phyloP scores from a whole-genome alignment of 2,888 invertebrate species.

The Caenorhabditis plicata region DNA sequence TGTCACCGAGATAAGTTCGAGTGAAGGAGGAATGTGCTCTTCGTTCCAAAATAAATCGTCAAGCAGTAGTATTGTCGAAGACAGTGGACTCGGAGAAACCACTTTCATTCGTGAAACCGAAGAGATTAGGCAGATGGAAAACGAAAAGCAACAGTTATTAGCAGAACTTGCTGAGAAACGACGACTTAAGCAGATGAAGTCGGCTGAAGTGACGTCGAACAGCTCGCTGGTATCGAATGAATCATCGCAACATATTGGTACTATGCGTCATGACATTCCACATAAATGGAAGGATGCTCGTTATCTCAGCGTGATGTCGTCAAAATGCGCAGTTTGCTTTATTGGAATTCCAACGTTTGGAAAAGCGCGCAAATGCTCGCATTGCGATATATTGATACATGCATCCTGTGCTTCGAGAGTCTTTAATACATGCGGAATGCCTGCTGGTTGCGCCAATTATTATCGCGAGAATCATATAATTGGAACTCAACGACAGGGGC shows the following conservation, averaged over 20 bases:
- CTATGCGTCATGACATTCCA: slow-evolving; percentile 44
- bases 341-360: slow-evolving; percentile 33
- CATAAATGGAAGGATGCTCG: slow-evolving; percentile 46
- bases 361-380: slow-evolving; percentile 29
- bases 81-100: no score
- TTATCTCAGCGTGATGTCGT: slow-evolving; percentile 26
- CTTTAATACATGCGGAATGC: slow-evolving; percentile 44
- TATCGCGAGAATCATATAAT: slow-evolving; percentile 33
- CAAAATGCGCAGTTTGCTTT: slow-evolving; percentile 43
- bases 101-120: slow-evolving; percentile 23
- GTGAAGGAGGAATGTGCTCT: no score
- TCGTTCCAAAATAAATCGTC: no score
- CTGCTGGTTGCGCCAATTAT: slow-evolving; percentile 32
- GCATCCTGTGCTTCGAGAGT: slow-evolving; percentile 27
- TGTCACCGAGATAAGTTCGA: slow-evolving; percentile 31
- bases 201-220: no score
- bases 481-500: no score
- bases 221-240: no score
- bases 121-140: slow-evolving; percentile 20
- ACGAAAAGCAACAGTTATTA: slow-evolving; percentile 19
- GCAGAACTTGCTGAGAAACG: slow-evolving; percentile 10
- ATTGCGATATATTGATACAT: slow-evolving; percentile 39
- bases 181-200: slow-evolving; percentile 14
- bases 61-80: no score
- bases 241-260: no score